These are phyloP conservation scores for Petrocephalus zakoni DNA, from an alignment of 2,113 vertebrate genomes.

Conservation along the genomic window DNA sequence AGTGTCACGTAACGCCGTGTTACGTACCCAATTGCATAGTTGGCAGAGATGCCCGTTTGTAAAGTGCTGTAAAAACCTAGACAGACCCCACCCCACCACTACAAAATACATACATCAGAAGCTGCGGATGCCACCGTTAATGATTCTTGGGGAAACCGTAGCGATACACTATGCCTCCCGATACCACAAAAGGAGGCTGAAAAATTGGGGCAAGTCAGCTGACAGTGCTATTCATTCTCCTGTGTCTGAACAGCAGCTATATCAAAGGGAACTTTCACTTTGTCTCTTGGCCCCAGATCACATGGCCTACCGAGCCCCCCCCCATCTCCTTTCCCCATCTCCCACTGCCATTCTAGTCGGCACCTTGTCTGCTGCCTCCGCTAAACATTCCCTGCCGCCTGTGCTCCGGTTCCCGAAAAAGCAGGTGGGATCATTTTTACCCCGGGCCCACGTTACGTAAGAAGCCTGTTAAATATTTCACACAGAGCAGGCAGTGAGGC, in stretches of 20 bases:
- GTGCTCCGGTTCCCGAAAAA: background rate
- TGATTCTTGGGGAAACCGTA: background rate
- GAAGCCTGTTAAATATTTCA: background rate
- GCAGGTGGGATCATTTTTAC: conserved; percentile 9
- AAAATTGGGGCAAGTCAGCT: background rate
- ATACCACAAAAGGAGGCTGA: background rate
- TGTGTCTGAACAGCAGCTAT: background rate
- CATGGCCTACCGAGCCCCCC: background rate
- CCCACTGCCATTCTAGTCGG: background rate
- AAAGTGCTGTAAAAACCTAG: background rate
- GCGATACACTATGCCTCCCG: background rate
- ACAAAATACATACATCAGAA: background rate
- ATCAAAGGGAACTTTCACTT: background rate
- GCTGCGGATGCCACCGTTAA: background rate
- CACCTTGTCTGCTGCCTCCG: background rate
- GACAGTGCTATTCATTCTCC: background rate
- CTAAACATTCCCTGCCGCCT: background rate
- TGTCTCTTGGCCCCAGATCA: background rate
- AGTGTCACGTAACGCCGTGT: background rate
- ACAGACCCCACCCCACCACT: background rate
- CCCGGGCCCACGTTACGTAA: background rate
- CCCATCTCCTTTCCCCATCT: background rate
- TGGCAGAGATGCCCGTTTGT: background rate
- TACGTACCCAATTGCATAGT: background rate
- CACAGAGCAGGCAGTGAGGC: background rate